These are phyloP conservation scores for Hippotragus niger DNA, from an alignment of 2,113 vertebrate genomes.

Conservation along the genomic window DNA sequence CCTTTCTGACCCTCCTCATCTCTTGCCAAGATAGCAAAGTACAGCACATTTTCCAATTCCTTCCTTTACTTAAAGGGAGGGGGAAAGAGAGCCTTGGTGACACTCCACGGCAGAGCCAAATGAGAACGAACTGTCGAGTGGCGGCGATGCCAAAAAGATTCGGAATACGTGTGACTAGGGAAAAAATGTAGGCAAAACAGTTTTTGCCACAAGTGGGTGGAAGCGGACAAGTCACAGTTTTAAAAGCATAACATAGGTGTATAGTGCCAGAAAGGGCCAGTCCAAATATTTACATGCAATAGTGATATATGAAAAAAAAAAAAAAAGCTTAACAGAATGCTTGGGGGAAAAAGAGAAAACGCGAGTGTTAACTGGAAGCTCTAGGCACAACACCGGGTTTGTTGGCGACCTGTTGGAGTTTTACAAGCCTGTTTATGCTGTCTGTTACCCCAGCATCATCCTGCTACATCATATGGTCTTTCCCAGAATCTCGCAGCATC, in stretches of 20 bases:
- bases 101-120: constrained; percentile 43
- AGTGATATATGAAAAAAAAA: neutral
- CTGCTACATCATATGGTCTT: constrained; percentile 49
- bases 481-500: constrained; percentile 15
- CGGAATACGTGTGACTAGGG: constrained; percentile 49
- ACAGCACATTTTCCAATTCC: constrained; percentile 35
- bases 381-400: constrained; percentile 62
- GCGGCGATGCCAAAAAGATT: constrained; percentile 39
- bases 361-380: constrained; percentile 41
- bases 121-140: neutral
- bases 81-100: constrained; percentile 42
- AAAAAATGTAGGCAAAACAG: constrained; percentile 60
- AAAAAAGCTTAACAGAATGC: constrained; percentile 40
- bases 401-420: constrained; percentile 60
- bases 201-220: constrained; percentile 67
- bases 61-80: constrained; percentile 56
- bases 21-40: constrained; percentile 44
- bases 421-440: constrained; percentile 45
- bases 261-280: constrained; percentile 52
- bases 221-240: constrained; percentile 66
- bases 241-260: constrained; percentile 68
- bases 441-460: constrained; percentile 41
- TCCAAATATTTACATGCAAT: constrained; percentile 50
- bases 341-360: neutral
- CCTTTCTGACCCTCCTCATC: constrained; percentile 54